phyloP scores from a whole-genome alignment of 2,797 vertebrate species.

The Acanthurus lineatus region DNA sequence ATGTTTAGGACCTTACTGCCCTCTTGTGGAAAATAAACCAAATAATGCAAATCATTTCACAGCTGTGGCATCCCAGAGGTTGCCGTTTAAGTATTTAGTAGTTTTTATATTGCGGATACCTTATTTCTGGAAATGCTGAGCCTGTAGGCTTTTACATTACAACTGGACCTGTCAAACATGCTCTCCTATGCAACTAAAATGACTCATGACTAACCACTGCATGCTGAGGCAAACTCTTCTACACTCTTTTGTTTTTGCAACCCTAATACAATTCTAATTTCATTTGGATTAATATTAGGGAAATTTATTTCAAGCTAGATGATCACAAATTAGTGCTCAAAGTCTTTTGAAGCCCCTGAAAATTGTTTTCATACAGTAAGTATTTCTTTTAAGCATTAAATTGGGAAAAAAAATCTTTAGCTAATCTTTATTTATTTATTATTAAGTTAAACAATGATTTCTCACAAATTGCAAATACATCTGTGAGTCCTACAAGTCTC shows the following conservation, averaged over 20 bases:
- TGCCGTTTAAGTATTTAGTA: constrained; percentile 29
- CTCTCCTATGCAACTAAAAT: background rate
- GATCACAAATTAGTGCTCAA: background rate
- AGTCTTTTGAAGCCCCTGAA: background rate
- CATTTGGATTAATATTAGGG: background rate
- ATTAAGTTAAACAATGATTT: background rate
- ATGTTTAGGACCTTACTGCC: constrained; percentile 75
- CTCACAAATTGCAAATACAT: constrained; percentile 2
- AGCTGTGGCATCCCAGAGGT: constrained; percentile 25
- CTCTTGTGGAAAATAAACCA: constrained; percentile 73
- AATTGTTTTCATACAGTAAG: background rate
- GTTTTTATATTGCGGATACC: constrained; percentile 20
- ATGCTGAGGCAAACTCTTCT: constrained; percentile 1
- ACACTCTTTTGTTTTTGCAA: background rate
- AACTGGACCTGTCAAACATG: constrained; percentile 15
- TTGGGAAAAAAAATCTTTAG: background rate
- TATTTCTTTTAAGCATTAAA: background rate
- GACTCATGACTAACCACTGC: background rate
- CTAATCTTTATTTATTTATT: background rate
- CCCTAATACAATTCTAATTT: background rate
- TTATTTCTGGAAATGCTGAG: constrained; percentile 14
- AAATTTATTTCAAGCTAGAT: background rate
- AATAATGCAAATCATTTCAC: constrained; percentile 31
- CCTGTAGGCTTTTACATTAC: constrained; percentile 10
- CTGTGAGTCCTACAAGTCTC: background rate